A percentile compares a stretch with the other conserved stretches of the same genome.
These are phyloP conservation scores for Sthenelais limicola DNA, from an alignment of 2,888 invertebrate genomes.

Conservation along the genomic window DNA sequence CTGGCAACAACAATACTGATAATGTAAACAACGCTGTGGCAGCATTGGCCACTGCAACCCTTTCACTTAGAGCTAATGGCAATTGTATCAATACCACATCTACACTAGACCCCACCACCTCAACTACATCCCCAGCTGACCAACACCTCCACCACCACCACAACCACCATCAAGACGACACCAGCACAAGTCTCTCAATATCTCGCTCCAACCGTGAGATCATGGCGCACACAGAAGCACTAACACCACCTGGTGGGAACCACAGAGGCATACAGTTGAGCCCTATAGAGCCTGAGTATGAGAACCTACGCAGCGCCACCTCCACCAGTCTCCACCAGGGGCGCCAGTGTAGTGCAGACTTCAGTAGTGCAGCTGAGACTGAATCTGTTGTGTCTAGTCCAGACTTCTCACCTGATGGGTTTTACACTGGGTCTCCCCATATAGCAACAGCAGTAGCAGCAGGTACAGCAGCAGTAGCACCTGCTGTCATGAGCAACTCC, in stretches of 20 bases:
- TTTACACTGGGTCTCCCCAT: too few relatives aligned
- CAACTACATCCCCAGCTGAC: neutral
- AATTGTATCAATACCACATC: too few relatives aligned
- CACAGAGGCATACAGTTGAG: neutral
- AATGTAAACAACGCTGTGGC: conserved; percentile 14
- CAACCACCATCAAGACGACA: neutral
- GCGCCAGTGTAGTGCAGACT: too few relatives aligned
- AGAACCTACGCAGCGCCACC: conserved; percentile 9
- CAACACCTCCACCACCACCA: neutral
- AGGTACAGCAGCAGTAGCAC: neutral
- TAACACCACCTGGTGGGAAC: conserved; percentile 2
- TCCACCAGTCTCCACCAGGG: neutral
- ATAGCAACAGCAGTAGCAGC: neutral
- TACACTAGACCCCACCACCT: too few relatives aligned
- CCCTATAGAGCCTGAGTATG: conserved; percentile 12
- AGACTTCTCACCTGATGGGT: conserved; percentile 12
- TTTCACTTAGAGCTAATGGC: neutral
- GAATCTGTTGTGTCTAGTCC: conserved; percentile 10
- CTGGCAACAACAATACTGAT: too few relatives aligned
- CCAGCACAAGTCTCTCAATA: conserved; percentile 2
- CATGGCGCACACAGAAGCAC: conserved; percentile 1
- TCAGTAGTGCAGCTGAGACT: conserved; percentile 23
- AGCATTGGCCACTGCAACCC: neutral
- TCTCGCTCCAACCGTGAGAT: conserved; percentile 26
- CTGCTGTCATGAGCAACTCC: neutral